phyloP scores from a whole-genome alignment of 2,888 invertebrate genomes.

The Tuberolachnus salignus region DNA sequence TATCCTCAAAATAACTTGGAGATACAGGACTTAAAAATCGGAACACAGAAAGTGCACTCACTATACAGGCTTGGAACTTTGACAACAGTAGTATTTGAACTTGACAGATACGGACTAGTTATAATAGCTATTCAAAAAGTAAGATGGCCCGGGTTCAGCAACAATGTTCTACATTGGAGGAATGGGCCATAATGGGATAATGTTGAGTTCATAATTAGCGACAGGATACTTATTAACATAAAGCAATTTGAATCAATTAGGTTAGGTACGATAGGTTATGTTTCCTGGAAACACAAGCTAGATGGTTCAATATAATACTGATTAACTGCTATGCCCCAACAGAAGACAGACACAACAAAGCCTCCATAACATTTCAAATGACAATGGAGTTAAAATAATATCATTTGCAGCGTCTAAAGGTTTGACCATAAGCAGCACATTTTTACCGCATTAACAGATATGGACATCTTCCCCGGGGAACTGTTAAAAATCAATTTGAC shows the following conservation, averaged over 20 bases:
- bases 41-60: constrained; percentile 3
- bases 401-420: constrained; percentile 49
- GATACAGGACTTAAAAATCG: constrained; percentile 53
- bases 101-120: constrained; percentile 28
- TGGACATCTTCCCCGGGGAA: constrained; percentile 10
- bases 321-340: constrained; percentile 14
- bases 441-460: constrained; percentile 34
- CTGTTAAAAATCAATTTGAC: constrained; percentile 27
- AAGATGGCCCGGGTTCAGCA: background rate
- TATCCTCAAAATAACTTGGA: constrained; percentile 35
- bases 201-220: constrained; percentile 13
- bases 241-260: constrained; percentile 5
- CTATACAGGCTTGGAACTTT: constrained; percentile 15
- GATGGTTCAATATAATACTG: constrained; percentile 18
- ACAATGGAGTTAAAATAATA: constrained; percentile 57
- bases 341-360: constrained; percentile 48
- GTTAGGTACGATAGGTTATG: background rate
- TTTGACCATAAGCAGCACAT: constrained; percentile 28
- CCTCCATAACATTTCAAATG: constrained; percentile 57
- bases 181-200: background rate
- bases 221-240: constrained; percentile 13
- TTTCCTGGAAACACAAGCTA: constrained; percentile 13
- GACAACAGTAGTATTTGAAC: constrained; percentile 30
- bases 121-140: constrained; percentile 7
- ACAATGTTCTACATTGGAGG: constrained; percentile 15